A percentile compares a stretch with the other conserved stretches of the same genome.
Conservation (phyloP, 2,113 vertebrate genomes). For the Burhinus oedicnemus region DNA sequence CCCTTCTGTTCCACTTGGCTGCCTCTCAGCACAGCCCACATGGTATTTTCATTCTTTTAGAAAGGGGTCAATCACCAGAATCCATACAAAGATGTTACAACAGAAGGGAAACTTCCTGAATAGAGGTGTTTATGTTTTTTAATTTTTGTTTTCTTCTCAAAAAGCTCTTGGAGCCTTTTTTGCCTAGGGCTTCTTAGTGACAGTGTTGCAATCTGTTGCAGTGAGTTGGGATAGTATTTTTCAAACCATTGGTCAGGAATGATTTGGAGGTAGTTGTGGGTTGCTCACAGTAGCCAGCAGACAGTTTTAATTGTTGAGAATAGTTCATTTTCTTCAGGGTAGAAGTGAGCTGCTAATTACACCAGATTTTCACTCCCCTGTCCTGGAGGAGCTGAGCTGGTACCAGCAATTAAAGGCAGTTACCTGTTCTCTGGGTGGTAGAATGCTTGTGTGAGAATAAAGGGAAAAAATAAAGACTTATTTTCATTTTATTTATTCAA, state of each 20-base stretch:
- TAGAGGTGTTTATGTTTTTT: neutral
- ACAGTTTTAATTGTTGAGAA: conserved; percentile 2
- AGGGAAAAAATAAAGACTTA: neutral
- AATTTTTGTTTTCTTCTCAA: neutral
- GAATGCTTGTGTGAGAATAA: neutral
- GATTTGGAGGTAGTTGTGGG: neutral
- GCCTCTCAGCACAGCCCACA: conserved; percentile 38
- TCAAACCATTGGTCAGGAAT: neutral
- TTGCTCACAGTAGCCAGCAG: neutral
- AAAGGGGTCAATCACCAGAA: conserved; percentile 48
- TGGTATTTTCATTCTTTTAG: conserved; percentile 55
- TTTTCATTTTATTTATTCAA: conserved; percentile 39
- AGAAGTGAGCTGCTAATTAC: neutral
- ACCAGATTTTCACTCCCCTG: neutral
- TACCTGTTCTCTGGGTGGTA: neutral
- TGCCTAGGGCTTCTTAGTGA: neutral
- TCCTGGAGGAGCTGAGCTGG: neutral
- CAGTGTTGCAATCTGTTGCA: neutral
- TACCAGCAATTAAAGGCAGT: neutral
- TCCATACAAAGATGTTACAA: conserved; percentile 42
- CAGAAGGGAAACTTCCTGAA: conserved; percentile 32
- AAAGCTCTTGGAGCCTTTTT: neutral
- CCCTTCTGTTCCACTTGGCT: conserved; percentile 66
- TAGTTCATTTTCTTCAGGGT: neutral
- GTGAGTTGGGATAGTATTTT: neutral